These are phyloP conservation scores for Trididemnum miniatum DNA, from an alignment of 23 tunicate species.

Conservation along the genomic window DNA sequence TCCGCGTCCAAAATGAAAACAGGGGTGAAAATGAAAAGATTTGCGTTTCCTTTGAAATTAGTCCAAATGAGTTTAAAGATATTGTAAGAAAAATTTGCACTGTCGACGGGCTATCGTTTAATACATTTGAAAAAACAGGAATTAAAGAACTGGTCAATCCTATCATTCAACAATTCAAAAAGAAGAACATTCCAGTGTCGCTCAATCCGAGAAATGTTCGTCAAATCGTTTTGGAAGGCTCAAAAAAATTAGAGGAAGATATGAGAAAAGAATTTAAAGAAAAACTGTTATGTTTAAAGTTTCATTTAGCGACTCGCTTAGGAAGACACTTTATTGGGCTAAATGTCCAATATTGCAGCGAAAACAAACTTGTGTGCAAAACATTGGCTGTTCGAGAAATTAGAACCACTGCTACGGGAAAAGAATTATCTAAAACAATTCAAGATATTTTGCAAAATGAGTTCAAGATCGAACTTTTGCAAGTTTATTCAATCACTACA, in stretches of 20 bases:
- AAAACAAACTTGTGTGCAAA: not conserved
- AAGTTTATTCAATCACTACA: not conserved
- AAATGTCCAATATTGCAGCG: not conserved
- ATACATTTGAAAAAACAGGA: not conserved
- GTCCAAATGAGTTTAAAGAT: no score
- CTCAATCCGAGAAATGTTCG: not conserved
- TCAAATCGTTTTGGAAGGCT: not conserved
- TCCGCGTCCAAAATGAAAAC: no score
- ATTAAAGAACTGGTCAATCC: not conserved
- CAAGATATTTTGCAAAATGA: not conserved
- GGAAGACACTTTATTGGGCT: not conserved
- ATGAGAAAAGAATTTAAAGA: not conserved
- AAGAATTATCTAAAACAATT: not conserved
- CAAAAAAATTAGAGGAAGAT: not conserved
- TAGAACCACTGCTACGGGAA: conserved; percentile 1
- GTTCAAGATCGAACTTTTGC: not conserved
- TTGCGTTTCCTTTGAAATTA: no score
- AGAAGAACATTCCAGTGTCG: not conserved
- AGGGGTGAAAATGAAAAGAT: no score
- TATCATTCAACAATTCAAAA: not conserved
- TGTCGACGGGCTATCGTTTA: no score
- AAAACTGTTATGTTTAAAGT: not conserved
- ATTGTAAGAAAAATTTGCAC: no score
- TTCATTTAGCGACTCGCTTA: not conserved
- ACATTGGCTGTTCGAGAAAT: conserved; percentile 2